A percentile compares a stretch with the other conserved stretches of the same genome.
phyloP scores from a whole-genome alignment of 2,113 vertebrate species.

The Limanda limanda region DNA sequence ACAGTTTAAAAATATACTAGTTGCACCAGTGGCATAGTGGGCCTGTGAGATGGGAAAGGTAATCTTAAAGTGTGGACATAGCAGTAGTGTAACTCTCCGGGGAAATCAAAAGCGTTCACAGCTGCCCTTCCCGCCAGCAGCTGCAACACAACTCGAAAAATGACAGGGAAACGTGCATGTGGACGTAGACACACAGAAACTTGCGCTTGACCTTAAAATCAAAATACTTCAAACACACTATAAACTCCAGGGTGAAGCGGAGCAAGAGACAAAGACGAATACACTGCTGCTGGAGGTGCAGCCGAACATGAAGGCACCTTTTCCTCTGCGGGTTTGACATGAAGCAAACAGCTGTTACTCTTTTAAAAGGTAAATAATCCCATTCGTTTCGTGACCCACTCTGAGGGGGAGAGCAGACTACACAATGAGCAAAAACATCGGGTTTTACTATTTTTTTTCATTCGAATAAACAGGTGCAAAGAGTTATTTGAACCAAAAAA shows the following conservation, averaged over 20 bases:
- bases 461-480: slow-evolving; percentile 13
- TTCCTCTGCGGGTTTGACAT: slow-evolving; percentile 11
- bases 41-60: slow-evolving; percentile 63
- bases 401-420: neutral
- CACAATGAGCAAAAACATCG: neutral
- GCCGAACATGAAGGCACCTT: slow-evolving; percentile 11
- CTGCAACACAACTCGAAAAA: slow-evolving; percentile 58
- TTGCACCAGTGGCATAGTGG: slow-evolving; percentile 53
- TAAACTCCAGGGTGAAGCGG: slow-evolving; percentile 27
- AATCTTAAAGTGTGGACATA: slow-evolving; percentile 72
- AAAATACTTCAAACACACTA: slow-evolving; percentile 44
- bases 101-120: slow-evolving; percentile 79
- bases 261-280: slow-evolving; percentile 32
- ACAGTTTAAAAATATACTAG: slow-evolving; percentile 68
- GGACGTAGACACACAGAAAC: slow-evolving; percentile 46
- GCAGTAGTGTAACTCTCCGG: slow-evolving; percentile 53
- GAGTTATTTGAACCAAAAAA: too few species aligned
- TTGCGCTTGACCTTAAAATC: slow-evolving; percentile 50
- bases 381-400: neutral
- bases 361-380: neutral
- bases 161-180: slow-evolving; percentile 45
- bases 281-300: slow-evolving; percentile 21
- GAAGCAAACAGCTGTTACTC: neutral
- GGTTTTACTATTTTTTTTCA: neutral
- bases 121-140: slow-evolving; percentile 65